Base-by-base conservation (phyloP, 2,113 vertebrate species). In the Colossoma macropomum region DNA sequence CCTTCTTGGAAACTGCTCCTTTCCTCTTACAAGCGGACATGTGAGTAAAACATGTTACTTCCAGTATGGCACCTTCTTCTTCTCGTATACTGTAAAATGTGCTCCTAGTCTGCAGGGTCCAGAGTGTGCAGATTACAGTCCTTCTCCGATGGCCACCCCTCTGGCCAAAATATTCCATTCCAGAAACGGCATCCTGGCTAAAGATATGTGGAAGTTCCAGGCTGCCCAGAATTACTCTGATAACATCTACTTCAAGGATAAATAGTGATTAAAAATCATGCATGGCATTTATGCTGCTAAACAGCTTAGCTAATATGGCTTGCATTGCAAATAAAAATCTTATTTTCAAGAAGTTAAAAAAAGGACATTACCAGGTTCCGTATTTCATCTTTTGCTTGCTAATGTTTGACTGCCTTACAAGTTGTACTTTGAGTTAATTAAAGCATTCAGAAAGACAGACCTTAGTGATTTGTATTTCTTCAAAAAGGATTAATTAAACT, bases 1-100 rank as follows among this genome's bases (percentile, higher is more conserved):
- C 41, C 86, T 79, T 0, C 90, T 96, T 0, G 95, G 94, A 0
- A 0, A 30, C 0, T 96, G 95, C 75, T 87, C 90, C 10, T 1
- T 16, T 17, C 0, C 32, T 0, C 75, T 91, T 0, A 65, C 0
- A 1, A 68, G 62, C 0, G 95, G 92, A 11, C 17, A 0, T 0
- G 79, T 86, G 0, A 0, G 0, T 0, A 27, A 83, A 1, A 10
- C 0, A 0, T 96, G 95, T 71, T 1, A 21, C 45, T 86, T 95
- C 0, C 0, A 75, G n/a, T n/a, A n/a, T n/a, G n/a, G n/a, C n/a
- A n/a, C n/a, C n/a, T n/a, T n/a, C n/a, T n/a, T n/a, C n/a, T n/a
- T n/a, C n/a, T n/a, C n/a, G n/a, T n/a, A n/a, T n/a, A n/a, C n/a
- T n/a, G n/a, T n/a, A n/a, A n/a, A n/a, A n/a, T n/a, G n/a, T n/a